Evolutionary conservation across 2,797 vertebrate species (phyloP), one percentile per base, ranked within the genome.

Genomic region (Acropternis orthonyx): DNA sequence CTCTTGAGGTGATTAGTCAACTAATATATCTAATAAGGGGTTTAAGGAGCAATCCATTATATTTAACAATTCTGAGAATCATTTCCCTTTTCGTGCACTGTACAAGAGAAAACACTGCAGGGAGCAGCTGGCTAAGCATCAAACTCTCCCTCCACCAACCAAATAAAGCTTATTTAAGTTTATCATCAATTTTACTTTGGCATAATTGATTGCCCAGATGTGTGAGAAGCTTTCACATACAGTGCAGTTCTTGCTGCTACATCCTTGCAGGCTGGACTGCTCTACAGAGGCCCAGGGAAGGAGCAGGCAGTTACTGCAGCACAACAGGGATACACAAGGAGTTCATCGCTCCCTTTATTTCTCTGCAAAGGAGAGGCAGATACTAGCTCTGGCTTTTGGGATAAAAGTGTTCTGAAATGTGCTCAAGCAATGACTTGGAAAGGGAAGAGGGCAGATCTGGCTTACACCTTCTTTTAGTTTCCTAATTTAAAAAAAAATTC

Each of bases 151-250:
- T 59, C 71, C 77, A 23, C 74, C 74, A 66, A 52, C 39, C 2
- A 7, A 88, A 81, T 12, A 55, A 82, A 80, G 77, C 59, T 92
- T 73, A 41, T 28, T 81, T 58, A 48, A 54, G 23, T 89, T 87
- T 66, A 88, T 27, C 73, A 92, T 81, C 69, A 73, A 39, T 91
- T 91, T 85, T 73, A 36, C 72, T 79, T 48, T 3, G 67, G 77
- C 36, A 14, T 88, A 93, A 95, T 93, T 90, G 94, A 79, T 94
- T 49, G 76, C 52, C 85, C 94, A 96, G 93, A 89, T 93, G 92
- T 54, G 69, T 32, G 63, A 93, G 79, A 48, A 81, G 41, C 56
- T 62, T 83, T 63, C 66, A 78, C 52, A 36, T 9, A 49, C 46
- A n/a, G 72, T 1, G 1, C 69, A 76, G 72, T 32, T 87, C 72